Conservation (phyloP, 2,113 vertebrate genomes). For the Aleadryas rufinucha region DNA sequence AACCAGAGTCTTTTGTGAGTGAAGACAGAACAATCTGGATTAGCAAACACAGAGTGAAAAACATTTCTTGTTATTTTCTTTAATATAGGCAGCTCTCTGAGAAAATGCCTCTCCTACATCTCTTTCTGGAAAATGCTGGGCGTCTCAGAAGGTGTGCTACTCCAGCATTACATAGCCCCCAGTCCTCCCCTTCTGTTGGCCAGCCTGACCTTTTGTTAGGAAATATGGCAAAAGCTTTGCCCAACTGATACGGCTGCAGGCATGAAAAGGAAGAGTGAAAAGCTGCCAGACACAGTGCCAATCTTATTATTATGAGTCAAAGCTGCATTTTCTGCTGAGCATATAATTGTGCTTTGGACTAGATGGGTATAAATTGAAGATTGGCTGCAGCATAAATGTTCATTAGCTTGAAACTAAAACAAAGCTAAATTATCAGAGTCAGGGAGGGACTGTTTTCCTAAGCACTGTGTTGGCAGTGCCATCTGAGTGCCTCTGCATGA, state of each 20-base stretch:
- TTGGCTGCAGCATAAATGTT: slow-evolving; percentile 47
- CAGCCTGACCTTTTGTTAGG: not conserved
- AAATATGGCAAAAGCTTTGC: not conserved
- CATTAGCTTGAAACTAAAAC: slow-evolving; percentile 57
- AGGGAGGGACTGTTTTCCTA: slow-evolving; percentile 19
- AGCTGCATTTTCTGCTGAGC: slow-evolving; percentile 3
- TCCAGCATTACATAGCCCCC: not conserved
- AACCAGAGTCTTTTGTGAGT: not conserved
- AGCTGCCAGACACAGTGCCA: slow-evolving; percentile 36
- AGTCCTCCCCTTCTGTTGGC: not conserved
- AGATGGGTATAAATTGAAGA: slow-evolving; percentile 49
- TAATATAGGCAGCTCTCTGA: not conserved
- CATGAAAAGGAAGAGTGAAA: slow-evolving; percentile 11
- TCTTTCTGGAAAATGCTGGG: not conserved
- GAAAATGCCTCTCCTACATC: not conserved
- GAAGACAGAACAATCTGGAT: not conserved
- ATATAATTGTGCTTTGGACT: slow-evolving; percentile 41
- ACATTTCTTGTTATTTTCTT: not conserved
- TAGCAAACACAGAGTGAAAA: not conserved
- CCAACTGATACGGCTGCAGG: not conserved
- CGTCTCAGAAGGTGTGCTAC: not conserved
- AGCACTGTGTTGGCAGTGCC: not conserved
- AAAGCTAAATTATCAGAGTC: slow-evolving; percentile 49
- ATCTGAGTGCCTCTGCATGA: not conserved
- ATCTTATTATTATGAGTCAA: slow-evolving; percentile 54